Base-by-base conservation (phyloP, 2,888 invertebrate species). In the Taphrorychus bicolor region DNA sequence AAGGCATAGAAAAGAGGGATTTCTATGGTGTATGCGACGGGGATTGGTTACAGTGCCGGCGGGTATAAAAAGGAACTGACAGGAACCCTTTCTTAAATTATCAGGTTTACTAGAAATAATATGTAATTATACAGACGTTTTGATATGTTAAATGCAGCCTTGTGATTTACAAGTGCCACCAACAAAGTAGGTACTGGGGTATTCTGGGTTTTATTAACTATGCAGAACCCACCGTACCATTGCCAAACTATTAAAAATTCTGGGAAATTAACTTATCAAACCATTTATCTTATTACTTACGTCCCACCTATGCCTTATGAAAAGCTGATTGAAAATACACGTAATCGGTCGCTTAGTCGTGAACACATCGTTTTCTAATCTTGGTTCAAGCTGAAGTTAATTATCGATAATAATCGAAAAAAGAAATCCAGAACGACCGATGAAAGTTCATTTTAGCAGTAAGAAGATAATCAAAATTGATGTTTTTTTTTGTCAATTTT, bases 81-180 rank as follows among this genome's bases (percentile, higher is more conserved):
- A 79, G 77, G n/a, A 72, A 72, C 70, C 74, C 71, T 72, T 72
- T 66, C 66, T 74, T 74, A 81, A 80, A 80, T 80, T 78, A 80
- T 77, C 76, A 79, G 78, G 75, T 77, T 75, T 77, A 72, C 66
- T 75, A 54, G 70, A 77, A 78, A 80, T 80, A 77, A 76, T 79
- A 79, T 81, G 79, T 80, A 81, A 82, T 82, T 82, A 82, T 79
- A 78, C 60, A 71, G 71, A 73, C 75, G 76, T 78, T n/a, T 79
- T 81, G 81, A 82, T 78, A 80, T 78, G 81, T 80, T 82, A 81
- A 81, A 77, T 78, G 78, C 74, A 76, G 75, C 73, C 72, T 76
- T 75, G 73, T 77, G 78, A 78, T 76, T 77, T 76, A 79, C 78
- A 75, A 80, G 77, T 80, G 80, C 81, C 80, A 80, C 80, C 80